Conservation (phyloP, 2,113 vertebrate genomes). For the Heteronetta atricapilla region DNA sequence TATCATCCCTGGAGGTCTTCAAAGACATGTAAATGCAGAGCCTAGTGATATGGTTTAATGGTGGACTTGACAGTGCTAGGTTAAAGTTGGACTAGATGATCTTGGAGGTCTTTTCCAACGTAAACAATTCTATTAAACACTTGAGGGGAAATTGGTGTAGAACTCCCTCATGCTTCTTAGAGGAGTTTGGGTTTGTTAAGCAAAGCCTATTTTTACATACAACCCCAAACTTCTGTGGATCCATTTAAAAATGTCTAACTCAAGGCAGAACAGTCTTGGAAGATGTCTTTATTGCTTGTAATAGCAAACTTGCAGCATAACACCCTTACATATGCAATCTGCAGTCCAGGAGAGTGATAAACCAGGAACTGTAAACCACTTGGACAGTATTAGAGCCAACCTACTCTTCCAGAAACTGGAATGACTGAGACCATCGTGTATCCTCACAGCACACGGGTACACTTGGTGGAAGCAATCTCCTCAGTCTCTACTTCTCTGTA, state of each 20-base stretch:
- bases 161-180: background rate
- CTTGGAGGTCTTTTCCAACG: too few relatives aligned
- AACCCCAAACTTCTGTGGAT: background rate
- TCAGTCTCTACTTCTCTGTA: background rate
- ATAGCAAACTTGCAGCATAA: background rate
- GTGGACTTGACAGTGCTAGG: too few relatives aligned
- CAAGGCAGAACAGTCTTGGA: background rate
- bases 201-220: background rate
- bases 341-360: background rate
- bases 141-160: background rate
- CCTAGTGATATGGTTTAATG: too few relatives aligned
- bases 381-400: background rate
- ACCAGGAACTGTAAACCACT: background rate
- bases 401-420: background rate
- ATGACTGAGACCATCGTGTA: background rate
- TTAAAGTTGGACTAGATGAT: too few relatives aligned
- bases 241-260: background rate
- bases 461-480: background rate
- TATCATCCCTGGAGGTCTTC: too few relatives aligned
- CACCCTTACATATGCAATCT: rapidly evolving
- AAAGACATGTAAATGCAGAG: too few relatives aligned
- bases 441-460: rapidly evolving
- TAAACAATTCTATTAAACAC: too few relatives aligned
- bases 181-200: background rate
- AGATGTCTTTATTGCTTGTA: background rate